Evolutionary conservation across 2,888 invertebrate species (phyloP).

Genomic region (Odontomyia ornata): DNA sequence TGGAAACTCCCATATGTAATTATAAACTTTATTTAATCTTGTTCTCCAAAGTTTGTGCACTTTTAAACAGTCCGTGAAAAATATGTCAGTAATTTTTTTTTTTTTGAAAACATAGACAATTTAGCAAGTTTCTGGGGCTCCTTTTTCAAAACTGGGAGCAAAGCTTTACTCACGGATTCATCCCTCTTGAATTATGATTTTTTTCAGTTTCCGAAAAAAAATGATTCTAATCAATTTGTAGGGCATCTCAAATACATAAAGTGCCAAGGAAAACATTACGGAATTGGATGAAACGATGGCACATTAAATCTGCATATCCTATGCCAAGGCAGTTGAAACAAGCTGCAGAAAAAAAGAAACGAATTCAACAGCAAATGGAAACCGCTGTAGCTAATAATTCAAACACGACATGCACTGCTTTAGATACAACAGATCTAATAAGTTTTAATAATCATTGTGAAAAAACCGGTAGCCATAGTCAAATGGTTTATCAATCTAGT

Average conservation of each 20-base stretch:
- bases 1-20: too few species aligned
- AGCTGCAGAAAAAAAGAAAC: slow-evolving; percentile 65
- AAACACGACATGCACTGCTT: neutral
- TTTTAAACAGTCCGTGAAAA: too few species aligned
- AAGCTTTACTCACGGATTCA: too few species aligned
- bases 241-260: slow-evolving; percentile 70
- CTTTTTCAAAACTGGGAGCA: too few species aligned
- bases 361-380: slow-evolving; percentile 39
- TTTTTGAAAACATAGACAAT: too few species aligned
- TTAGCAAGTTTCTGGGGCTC: too few species aligned
- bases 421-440: neutral
- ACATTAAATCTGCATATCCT: slow-evolving; percentile 69
- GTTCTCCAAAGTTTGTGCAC: too few species aligned
- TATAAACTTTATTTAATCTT: too few species aligned
- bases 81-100: too few species aligned
- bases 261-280: slow-evolving; percentile 70
- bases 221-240: slow-evolving; percentile 53
- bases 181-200: too few species aligned
- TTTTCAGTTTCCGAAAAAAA: too few species aligned
- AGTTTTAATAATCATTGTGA: neutral
- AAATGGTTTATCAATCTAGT: slow-evolving; percentile 9
- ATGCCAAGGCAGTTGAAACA: slow-evolving; percentile 70
- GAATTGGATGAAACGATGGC: slow-evolving; percentile 72
- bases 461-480: neutral
- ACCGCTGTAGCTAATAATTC: neutral